Conservation (phyloP, 1,140 invertebrate genomes). For the Drosophila punjabiensis region DNA sequence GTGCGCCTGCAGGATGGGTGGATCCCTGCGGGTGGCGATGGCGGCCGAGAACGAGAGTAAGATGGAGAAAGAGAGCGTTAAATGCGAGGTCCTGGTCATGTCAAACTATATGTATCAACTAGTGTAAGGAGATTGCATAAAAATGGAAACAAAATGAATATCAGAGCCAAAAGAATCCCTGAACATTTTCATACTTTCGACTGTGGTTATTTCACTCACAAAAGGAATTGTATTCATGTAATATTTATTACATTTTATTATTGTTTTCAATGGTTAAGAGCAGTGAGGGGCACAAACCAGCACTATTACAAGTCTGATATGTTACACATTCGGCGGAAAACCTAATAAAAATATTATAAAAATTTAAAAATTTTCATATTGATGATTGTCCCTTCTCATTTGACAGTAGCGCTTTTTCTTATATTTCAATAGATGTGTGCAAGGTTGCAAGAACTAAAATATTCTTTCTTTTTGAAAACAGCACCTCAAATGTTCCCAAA, state of each 20-base stretch:
- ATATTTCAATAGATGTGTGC: no score
- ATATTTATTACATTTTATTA: neutral
- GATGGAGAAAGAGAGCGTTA: slow-evolving; percentile 13
- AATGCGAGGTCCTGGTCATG: slow-evolving; percentile 20
- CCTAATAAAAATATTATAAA: no score
- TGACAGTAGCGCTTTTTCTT: no score
- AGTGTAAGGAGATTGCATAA: slow-evolving; percentile 2
- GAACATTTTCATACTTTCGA: neutral
- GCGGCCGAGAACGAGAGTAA: slow-evolving; percentile 24
- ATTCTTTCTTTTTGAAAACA: no score
- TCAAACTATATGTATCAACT: slow-evolving; percentile 21
- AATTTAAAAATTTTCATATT: no score
- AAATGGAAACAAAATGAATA: neutral
- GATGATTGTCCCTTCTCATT: no score
- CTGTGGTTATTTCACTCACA: neutral
- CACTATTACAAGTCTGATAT: no score
- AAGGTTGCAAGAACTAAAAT: no score
- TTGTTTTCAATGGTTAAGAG: neutral
- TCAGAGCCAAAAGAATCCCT: neutral
- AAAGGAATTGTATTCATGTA: neutral
- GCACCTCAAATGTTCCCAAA: no score
- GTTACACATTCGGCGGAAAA: no score
- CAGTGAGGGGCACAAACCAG: no score
- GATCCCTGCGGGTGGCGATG: slow-evolving; percentile 88
- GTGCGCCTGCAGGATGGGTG: slow-evolving; percentile 90